phyloP scores from a whole-genome alignment of 2,888 invertebrate genomes.

The Cosmorhoe ocellata region DNA sequence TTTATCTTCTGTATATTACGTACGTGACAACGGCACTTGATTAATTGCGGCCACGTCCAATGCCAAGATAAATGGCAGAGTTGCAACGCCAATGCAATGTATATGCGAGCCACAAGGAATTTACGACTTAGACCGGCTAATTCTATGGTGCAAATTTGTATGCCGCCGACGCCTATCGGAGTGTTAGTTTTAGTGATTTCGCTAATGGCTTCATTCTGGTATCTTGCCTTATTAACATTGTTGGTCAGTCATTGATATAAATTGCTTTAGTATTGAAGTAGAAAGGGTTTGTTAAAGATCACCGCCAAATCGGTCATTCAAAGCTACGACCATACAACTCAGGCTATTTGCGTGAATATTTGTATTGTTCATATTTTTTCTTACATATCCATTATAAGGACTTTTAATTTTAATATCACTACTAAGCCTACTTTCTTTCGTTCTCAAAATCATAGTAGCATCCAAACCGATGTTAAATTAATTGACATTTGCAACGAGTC shows the following conservation, averaged over 20 bases:
- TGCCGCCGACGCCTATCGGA: slow-evolving; percentile 23
- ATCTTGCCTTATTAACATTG: slow-evolving; percentile 58
- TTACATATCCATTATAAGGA: slow-evolving; percentile 21
- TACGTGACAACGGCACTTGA: slow-evolving; percentile 76
- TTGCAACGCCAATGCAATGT: slow-evolving; percentile 33
- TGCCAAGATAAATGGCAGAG: slow-evolving; percentile 69
- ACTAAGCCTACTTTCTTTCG: too few relatives aligned
- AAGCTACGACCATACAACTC: slow-evolving; percentile 20
- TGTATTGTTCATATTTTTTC: slow-evolving; percentile 19
- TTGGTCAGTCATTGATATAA: slow-evolving; percentile 55
- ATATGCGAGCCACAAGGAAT: slow-evolving; percentile 37
- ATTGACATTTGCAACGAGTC: background rate
- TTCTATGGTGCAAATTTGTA: slow-evolving; percentile 46
- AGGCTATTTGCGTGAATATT: slow-evolving; percentile 20
- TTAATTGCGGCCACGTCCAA: slow-evolving; percentile 75
- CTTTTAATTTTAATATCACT: slow-evolving; percentile 10
- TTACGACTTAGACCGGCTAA: slow-evolving; percentile 46
- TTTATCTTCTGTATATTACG: slow-evolving; percentile 68
- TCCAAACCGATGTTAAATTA: background rate
- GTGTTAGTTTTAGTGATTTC: slow-evolving; percentile 72
- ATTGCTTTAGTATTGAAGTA: slow-evolving; percentile 46
- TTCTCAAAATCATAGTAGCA: too few relatives aligned
- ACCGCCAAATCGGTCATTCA: slow-evolving; percentile 33
- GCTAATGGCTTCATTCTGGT: slow-evolving; percentile 66
- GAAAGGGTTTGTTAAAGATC: slow-evolving; percentile 43